Base-by-base conservation (phyloP, 2,888 invertebrate genomes). In the Agelastica alni region DNA sequence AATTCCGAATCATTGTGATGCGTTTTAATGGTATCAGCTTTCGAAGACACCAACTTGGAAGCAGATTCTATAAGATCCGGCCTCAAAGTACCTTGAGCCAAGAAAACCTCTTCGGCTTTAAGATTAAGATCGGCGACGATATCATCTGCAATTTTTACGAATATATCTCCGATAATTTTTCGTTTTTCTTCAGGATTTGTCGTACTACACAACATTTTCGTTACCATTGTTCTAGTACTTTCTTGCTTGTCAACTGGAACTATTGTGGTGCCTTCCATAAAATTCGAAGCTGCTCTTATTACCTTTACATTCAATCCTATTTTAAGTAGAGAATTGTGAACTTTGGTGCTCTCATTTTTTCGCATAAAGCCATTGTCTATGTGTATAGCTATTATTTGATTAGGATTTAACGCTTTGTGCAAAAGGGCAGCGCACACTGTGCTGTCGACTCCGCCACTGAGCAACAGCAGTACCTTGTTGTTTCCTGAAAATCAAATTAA, bases 321-420 rank as follows among this genome's bases (percentile, higher is more conserved):
- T 55, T 70, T 72, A 45, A 68, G 67, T 42, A 72, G 48, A 6
- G 70, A 70, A 42, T 59, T 61, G 42, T 69, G 67, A 7, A 72
- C 72, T 51, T 68, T 65, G 6, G 85, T 83, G 69, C 95, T 95
- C 78, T 99, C 99, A 68, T 92, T 87, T 78, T 95, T 94, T 62
- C 98, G 85, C 96, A 99, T 96, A 76, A 98, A 99, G 47, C 99
- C 99, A 76, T 99, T 98, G 77, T 99, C 97, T 68, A 99, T 93
- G 79, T 99, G 98, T 61, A 98, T 84, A 18, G 97, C 97, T 70
- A 97, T 93, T 54, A 99, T 88, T 78, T 96, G 94, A 68, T 92
- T 90, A 67, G 89, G 88, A 56, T 86, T 84, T 43, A 99, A 81
- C 6, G 98, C 96, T 75, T 90, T 90, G 75, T 93, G 88, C 46